These are phyloP conservation scores for Ariopsis seemanni DNA, from an alignment of 2,113 vertebrate genomes.

Conservation along the genomic window DNA sequence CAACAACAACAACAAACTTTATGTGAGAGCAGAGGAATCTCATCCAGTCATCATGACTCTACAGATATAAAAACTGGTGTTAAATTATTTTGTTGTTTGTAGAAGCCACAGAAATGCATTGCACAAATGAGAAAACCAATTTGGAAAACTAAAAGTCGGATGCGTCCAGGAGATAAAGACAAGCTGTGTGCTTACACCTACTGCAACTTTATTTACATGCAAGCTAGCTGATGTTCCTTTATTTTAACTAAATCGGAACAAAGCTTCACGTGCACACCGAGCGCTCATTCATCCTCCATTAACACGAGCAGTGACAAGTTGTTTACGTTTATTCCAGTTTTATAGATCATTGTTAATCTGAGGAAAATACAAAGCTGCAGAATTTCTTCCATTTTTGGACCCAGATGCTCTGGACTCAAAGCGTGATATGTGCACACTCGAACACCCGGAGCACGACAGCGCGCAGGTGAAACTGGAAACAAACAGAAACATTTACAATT, in stretches of 20 bases:
- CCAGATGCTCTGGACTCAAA: neutral
- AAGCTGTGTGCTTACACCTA: neutral
- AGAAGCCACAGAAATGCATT: neutral
- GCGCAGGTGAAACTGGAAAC: too few relatives aligned
- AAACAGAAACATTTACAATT: too few relatives aligned
- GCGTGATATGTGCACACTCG: too few relatives aligned
- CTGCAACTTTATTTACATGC: neutral
- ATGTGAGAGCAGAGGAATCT: neutral
- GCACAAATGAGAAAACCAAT: neutral
- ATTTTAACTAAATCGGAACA: neutral
- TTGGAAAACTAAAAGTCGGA: neutral
- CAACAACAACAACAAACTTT: neutral
- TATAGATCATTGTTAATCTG: neutral
- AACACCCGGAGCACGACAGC: too few relatives aligned
- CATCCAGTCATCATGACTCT: neutral
- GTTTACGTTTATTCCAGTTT: neutral
- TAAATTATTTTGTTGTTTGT: neutral
- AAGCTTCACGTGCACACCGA: neutral
- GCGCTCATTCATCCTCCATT: neutral
- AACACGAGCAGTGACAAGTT: neutral
- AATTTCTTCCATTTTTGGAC: neutral
- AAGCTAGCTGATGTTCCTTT: neutral
- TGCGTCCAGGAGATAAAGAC: neutral
- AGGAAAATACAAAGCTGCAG: too few relatives aligned
- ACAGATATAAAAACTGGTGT: neutral